Conservation (phyloP, 2,113 vertebrate species). For the Corythoichthys intestinalis region DNA sequence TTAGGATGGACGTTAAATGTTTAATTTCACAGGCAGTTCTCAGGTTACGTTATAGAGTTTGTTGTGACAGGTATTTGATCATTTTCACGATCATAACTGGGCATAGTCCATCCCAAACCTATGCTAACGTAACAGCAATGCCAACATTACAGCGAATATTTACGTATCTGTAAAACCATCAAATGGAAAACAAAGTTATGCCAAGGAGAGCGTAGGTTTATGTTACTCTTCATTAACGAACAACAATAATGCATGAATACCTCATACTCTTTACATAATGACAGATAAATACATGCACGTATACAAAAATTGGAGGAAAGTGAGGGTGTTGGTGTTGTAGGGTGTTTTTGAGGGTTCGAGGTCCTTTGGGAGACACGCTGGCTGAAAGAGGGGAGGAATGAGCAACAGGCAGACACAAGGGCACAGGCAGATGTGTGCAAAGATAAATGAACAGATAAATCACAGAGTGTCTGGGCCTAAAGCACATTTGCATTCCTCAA, state of each 20-base stretch:
- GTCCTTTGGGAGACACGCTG: slow-evolving; percentile 56
- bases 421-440: slow-evolving; percentile 75
- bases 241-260: not conserved
- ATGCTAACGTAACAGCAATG: too few species aligned
- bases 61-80: too few species aligned
- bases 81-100: too few species aligned
- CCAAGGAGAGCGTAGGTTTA: not conserved
- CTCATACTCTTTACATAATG: not conserved
- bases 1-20: not conserved
- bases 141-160: too few species aligned
- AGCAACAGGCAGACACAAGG: slow-evolving; percentile 77
- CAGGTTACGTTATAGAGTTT: too few species aligned
- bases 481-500: slow-evolving; percentile 76
- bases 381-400: slow-evolving; percentile 61
- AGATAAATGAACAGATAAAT: slow-evolving; percentile 79
- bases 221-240: not conserved
- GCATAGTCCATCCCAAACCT: too few species aligned
- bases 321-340: slow-evolving; percentile 29
- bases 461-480: slow-evolving; percentile 67
- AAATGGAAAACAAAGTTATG: too few species aligned
- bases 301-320: slow-evolving; percentile 42
- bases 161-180: too few species aligned
- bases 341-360: slow-evolving; percentile 38
- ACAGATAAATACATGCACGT: slow-evolving; percentile 1
- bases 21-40: not conserved